A percentile compares a stretch with the other conserved stretches of the same genome.
Conservation (phyloP, 2,797 vertebrate species). For the Phoeniculus purpureus region DNA sequence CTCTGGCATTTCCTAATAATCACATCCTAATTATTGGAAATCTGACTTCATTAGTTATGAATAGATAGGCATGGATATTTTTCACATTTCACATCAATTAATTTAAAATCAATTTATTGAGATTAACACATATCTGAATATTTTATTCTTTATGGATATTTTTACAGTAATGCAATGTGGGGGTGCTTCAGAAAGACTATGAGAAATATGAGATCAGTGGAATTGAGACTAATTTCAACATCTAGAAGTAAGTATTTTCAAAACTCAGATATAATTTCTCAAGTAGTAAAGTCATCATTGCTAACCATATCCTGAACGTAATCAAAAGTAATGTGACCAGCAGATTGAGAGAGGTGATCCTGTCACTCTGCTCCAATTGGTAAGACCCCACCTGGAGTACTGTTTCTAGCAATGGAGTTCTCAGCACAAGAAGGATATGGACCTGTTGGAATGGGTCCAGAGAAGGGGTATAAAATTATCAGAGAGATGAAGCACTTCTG, state of each 20-base stretch:
- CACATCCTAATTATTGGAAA: not conserved
- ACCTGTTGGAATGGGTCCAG: no score
- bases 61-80: not conserved
- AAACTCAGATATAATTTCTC: not conserved
- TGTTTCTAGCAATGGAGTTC: no score
- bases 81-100: not conserved
- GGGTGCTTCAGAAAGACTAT: not conserved
- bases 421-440: no score
- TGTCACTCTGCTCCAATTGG: no score
- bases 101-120: not conserved
- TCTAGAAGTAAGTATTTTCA: not conserved
- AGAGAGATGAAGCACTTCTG: no score
- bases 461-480: no score
- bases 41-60: not conserved
- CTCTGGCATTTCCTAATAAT: not conserved
- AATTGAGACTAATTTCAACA: not conserved
- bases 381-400: no score
- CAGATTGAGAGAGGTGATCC: no score
- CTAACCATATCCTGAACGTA: no score
- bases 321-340: no score
- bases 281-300: not conserved
- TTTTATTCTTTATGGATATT: not conserved
- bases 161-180: not conserved
- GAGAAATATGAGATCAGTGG: not conserved
- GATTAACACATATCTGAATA: not conserved